phyloP scores from a whole-genome alignment of 2,797 vertebrate genomes.

The Trachops cirrhosus region DNA sequence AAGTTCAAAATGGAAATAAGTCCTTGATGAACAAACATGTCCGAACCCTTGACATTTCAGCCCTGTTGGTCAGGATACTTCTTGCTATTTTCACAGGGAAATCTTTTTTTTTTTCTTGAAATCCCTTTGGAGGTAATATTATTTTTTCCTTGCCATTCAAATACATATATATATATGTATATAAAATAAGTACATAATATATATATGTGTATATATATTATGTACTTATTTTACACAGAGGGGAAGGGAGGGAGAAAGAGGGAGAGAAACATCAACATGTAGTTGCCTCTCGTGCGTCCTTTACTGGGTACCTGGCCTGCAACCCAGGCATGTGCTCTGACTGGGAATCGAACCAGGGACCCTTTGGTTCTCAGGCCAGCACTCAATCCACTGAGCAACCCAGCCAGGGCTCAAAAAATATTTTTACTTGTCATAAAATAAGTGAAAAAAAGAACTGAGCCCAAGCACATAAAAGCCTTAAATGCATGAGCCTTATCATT shows the following conservation, averaged over 20 bases:
- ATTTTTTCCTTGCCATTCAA: background rate
- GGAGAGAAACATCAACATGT: too few relatives aligned
- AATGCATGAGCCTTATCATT: background rate
- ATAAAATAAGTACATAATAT: too few relatives aligned
- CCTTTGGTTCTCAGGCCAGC: too few relatives aligned
- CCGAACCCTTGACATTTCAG: constrained; percentile 40
- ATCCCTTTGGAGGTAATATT: constrained; percentile 30
- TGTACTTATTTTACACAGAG: too few relatives aligned
- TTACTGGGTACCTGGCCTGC: too few relatives aligned
- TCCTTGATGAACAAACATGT: background rate
- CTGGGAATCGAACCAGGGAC: too few relatives aligned
- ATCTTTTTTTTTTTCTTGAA: constrained; percentile 19
- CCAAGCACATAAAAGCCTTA: background rate
- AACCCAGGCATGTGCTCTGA: too few relatives aligned
- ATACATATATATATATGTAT: too few relatives aligned
- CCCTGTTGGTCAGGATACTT: background rate
- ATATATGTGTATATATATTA: too few relatives aligned
- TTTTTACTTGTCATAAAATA: constrained; percentile 39
- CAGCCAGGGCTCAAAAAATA: background rate
- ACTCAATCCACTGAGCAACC: too few relatives aligned
- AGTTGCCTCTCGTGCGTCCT: too few relatives aligned
- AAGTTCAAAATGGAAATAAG: constrained; percentile 23
- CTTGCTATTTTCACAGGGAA: constrained; percentile 41
- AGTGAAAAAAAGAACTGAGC: background rate
- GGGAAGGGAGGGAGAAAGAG: too few relatives aligned